phyloP scores from a whole-genome alignment of 2,888 invertebrate genomes.

The Ophion ventricosus region DNA sequence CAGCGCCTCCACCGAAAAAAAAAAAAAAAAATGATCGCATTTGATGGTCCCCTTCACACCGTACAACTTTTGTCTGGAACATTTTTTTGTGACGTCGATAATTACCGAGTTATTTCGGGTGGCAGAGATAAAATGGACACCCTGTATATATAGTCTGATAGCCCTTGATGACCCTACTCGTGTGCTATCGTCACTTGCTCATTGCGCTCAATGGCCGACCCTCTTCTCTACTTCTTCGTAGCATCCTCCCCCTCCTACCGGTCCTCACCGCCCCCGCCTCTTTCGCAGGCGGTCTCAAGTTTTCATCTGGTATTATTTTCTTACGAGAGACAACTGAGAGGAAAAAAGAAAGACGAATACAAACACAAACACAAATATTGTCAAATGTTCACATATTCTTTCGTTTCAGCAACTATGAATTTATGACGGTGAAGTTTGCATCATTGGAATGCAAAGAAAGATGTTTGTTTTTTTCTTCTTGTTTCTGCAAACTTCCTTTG shows the following conservation, averaged over 20 bases:
- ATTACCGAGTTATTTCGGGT: too few relatives aligned
- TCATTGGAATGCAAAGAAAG: too few relatives aligned
- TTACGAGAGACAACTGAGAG: conserved; percentile 6
- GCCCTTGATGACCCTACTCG: conserved; percentile 72
- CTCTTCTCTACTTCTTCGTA: conserved; percentile 52
- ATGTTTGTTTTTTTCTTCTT: background rate
- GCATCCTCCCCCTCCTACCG: background rate
- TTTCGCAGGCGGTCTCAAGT: background rate
- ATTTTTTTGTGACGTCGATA: too few relatives aligned
- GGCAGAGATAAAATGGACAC: too few relatives aligned
- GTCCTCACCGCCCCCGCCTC: background rate
- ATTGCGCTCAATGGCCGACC: conserved; percentile 58
- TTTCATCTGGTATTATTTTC: conserved; percentile 30
- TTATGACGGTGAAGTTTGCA: too few relatives aligned
- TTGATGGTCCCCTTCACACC: too few relatives aligned
- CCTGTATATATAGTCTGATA: conserved; percentile 65
- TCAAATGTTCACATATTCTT: too few relatives aligned
- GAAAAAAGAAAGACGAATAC: background rate
- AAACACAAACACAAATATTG: too few relatives aligned
- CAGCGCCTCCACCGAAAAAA: too few relatives aligned
- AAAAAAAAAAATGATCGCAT: too few relatives aligned
- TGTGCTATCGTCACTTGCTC: conserved; percentile 71
- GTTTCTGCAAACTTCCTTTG: background rate
- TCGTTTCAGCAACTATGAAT: too few relatives aligned
- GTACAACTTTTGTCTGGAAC: too few relatives aligned